Evolutionary conservation across 2,888 invertebrate genomes (phyloP).

Genomic region (Lagria hirta): DNA sequence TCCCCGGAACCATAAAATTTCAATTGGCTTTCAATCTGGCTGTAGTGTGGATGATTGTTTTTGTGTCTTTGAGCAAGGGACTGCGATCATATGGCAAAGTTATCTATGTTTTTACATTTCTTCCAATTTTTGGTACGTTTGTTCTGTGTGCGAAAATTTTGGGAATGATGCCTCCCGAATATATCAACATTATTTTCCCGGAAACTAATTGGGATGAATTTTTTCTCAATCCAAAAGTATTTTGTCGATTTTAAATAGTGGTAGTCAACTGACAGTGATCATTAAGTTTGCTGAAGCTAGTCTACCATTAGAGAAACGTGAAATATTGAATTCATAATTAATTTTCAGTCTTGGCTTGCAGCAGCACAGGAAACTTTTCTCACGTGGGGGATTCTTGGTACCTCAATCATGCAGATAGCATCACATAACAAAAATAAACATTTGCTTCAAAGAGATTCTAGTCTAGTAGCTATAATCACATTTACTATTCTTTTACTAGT

Average conservation of each 20-base stretch:
- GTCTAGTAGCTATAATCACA: conserved; percentile 70
- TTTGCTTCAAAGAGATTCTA: conserved; percentile 64
- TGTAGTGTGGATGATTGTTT: conserved; percentile 88
- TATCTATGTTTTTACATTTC: conserved; percentile 74
- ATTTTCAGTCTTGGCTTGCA: conserved; percentile 80
- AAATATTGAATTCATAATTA: conserved; percentile 38
- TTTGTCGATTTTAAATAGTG: neutral
- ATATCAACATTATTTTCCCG: conserved; percentile 71
- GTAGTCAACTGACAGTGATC: no score
- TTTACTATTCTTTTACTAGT: conserved; percentile 72
- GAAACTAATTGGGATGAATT: conserved; percentile 83
- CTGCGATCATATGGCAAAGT: conserved; percentile 82
- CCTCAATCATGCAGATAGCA: conserved; percentile 77
- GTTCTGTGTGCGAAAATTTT: conserved; percentile 74
- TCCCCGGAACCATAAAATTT: conserved; percentile 72
- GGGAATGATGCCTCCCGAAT: conserved; percentile 69
- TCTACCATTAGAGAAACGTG: no score
- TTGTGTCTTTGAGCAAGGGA: conserved; percentile 85
- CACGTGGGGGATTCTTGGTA: conserved; percentile 83
- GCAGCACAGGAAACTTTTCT: conserved; percentile 87
- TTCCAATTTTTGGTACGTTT: conserved; percentile 76
- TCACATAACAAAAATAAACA: conserved; percentile 74
- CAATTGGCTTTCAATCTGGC: conserved; percentile 89
- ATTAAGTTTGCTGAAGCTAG: no score
- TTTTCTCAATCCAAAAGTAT: conserved; percentile 77